phyloP scores from a whole-genome alignment of 1,140 invertebrate genomes.

The Danaus plexippus region DNA sequence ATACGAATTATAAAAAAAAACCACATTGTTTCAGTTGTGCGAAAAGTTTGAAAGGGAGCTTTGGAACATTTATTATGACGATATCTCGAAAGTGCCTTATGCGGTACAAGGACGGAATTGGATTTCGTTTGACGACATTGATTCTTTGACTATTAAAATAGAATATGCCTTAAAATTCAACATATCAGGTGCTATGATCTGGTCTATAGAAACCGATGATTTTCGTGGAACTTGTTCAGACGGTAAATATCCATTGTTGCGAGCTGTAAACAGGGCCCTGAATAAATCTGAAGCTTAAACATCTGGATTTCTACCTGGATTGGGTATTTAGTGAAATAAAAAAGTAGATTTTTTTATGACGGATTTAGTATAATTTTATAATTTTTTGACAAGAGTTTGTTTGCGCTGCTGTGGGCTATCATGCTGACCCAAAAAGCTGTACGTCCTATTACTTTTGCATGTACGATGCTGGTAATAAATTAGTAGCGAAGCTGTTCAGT shows the following conservation, averaged over 20 bases:
- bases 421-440: constrained; percentile 22
- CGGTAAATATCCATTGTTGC: constrained; percentile 61
- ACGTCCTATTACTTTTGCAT: constrained; percentile 28
- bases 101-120: constrained; percentile 77
- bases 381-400: constrained; percentile 2
- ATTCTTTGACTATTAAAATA: constrained; percentile 71
- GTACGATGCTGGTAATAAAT: constrained; percentile 7
- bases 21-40: constrained; percentile 39
- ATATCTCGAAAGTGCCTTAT: constrained; percentile 59
- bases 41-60: constrained; percentile 31
- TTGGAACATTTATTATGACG: constrained; percentile 41
- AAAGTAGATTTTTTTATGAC: constrained; percentile 1
- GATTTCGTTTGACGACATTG: constrained; percentile 82
- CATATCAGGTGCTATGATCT: constrained; percentile 79
- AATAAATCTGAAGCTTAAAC: constrained; percentile 4
- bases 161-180: constrained; percentile 69
- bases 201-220: constrained; percentile 84
- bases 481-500: constrained; percentile 23
- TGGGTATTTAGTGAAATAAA: constrained; percentile 1
- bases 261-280: constrained; percentile 41
- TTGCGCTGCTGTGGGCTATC: constrained; percentile 12
- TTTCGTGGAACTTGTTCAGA: constrained; percentile 74
- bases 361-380: background rate
- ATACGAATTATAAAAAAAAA: too few relatives aligned
- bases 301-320: background rate